phyloP scores from a whole-genome alignment of 2,797 vertebrate species.

The Dendrocincla fuliginosa region DNA sequence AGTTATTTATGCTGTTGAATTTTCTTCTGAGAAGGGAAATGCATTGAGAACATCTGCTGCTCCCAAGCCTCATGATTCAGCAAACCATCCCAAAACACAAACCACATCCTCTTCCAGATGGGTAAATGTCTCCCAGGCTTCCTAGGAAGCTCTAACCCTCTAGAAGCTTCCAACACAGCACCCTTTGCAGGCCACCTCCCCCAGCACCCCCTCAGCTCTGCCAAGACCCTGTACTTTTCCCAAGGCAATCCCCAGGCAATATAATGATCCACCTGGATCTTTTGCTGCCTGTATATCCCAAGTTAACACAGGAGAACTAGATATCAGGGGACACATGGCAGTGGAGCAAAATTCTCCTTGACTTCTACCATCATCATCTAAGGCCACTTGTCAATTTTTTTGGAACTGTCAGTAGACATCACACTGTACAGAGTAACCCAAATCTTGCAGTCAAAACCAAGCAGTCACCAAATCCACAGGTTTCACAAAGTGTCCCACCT shows the following conservation, averaged over 20 bases:
- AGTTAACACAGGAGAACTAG: background rate
- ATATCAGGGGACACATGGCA: background rate
- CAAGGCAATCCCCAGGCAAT: background rate
- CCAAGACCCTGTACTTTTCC: background rate
- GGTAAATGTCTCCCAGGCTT: background rate
- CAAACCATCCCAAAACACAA: background rate
- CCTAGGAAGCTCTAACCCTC: background rate
- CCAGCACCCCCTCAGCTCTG: background rate
- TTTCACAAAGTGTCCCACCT: background rate
- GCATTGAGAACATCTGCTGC: background rate
- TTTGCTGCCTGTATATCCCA: background rate
- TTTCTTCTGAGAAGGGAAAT: background rate
- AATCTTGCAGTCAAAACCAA: background rate
- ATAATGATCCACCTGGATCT: background rate
- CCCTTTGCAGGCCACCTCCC: background rate
- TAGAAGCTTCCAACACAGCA: background rate
- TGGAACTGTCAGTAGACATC: background rate
- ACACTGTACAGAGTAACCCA: background rate
- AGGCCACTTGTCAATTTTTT: background rate
- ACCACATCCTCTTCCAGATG: background rate
- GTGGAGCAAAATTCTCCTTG: background rate
- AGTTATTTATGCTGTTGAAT: background rate
- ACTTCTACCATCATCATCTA: rapidly evolving
- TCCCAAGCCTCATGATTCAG: background rate
- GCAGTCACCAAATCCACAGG: rapidly evolving